These are phyloP conservation scores for Triplophysa yarkandensis DNA, from an alignment of 2,797 vertebrate genomes.

Conservation along the genomic window DNA sequence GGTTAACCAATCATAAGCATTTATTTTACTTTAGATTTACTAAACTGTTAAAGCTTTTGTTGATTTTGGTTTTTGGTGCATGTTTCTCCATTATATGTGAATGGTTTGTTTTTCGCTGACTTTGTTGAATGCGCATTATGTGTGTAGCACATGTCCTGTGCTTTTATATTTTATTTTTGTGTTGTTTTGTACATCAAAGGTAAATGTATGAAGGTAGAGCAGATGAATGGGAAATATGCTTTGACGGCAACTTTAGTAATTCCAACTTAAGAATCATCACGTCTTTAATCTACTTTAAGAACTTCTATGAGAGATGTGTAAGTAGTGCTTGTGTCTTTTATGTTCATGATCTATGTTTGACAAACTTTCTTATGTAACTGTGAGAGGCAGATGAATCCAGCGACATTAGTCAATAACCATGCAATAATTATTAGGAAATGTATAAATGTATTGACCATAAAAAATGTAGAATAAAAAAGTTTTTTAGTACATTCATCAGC, in stretches of 20 bases:
- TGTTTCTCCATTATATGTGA: conserved; percentile 40
- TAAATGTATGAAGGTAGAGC: conserved; percentile 68
- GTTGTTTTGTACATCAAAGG: conserved; percentile 61
- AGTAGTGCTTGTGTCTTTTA: conserved; percentile 65
- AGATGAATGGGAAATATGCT: conserved; percentile 71
- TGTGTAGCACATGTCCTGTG: conserved; percentile 57
- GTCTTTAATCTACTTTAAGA: conserved; percentile 80
- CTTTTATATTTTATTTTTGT: conserved; percentile 69
- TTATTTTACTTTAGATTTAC: too few species aligned
- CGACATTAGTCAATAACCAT: too few species aligned
- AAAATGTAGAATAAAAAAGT: too few species aligned
- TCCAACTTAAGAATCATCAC: conserved; percentile 64
- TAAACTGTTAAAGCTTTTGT: too few species aligned
- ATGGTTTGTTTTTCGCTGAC: conserved; percentile 67
- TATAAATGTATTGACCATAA: too few species aligned
- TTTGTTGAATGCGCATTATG: conserved; percentile 67
- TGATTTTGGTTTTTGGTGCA: conserved; percentile 30
- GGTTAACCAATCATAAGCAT: too few species aligned
- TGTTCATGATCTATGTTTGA: too few species aligned
- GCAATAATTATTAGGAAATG: neutral
- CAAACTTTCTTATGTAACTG: neutral
- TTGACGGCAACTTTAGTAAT: conserved; percentile 64
- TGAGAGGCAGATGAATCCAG: neutral
- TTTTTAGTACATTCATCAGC: too few species aligned
- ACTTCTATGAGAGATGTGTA: conserved; percentile 81